phyloP scores from a whole-genome alignment of 2,797 vertebrate genomes.

The Acanthurus lineatus region DNA sequence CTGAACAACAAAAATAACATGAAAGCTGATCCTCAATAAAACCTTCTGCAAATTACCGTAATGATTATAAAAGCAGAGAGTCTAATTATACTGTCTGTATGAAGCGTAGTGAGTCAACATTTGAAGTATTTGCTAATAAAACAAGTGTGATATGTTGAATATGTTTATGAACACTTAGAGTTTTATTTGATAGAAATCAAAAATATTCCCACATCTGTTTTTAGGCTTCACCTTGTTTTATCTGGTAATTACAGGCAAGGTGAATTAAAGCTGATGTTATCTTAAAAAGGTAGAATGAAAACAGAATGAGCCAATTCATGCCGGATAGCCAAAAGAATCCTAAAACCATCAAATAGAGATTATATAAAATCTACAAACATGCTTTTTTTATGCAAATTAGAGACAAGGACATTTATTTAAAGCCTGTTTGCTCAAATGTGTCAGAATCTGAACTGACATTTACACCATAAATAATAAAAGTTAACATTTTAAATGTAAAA shows the following conservation, averaged over 20 bases:
- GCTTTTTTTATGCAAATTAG: background rate
- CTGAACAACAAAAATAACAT: conserved; percentile 3
- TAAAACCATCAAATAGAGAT: conserved; percentile 11
- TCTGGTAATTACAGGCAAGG: too few relatives aligned
- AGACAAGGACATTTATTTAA: conserved; percentile 19
- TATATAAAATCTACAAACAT: conserved; percentile 44
- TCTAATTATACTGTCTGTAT: conserved; percentile 26
- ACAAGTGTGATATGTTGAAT: conserved; percentile 7
- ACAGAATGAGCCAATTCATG: too few relatives aligned
- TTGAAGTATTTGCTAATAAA: conserved; percentile 34
- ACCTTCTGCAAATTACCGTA: conserved; percentile 26
- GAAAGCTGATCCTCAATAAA: conserved; percentile 42
- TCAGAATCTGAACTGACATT: background rate
- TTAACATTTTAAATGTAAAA: background rate
- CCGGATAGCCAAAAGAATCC: too few relatives aligned
- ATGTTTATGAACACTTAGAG: background rate
- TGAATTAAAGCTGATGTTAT: too few relatives aligned
- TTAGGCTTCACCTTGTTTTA: too few relatives aligned
- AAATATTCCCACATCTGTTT: conserved; percentile 20
- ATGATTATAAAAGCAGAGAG: conserved; percentile 38
- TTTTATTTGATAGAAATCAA: conserved; percentile 17
- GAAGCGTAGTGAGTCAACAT: conserved; percentile 8
- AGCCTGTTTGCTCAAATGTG: conserved; percentile 15
- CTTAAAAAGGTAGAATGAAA: too few relatives aligned
- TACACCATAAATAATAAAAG: background rate